phyloP scores from a whole-genome alignment of 2,888 invertebrate genomes.

The Trissolcus brochymenae region DNA sequence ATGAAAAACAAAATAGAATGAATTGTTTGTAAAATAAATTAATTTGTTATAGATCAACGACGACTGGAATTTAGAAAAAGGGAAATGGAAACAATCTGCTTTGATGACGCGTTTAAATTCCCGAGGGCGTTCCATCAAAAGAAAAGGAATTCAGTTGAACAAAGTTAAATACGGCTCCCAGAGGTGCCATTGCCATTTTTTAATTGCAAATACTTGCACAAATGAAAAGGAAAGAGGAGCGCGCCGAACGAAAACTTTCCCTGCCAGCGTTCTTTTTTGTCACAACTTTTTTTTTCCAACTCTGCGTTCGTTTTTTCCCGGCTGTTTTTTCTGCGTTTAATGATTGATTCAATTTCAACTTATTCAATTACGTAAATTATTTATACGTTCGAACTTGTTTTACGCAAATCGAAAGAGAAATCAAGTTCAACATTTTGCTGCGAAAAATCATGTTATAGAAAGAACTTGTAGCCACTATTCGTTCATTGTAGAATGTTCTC shows the following conservation, averaged over 20 bases:
- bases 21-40: neutral
- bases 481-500: too few relatives aligned
- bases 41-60: constrained; percentile 1
- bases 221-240: constrained; percentile 64
- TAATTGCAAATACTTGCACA: constrained; percentile 74
- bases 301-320: neutral
- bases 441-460: too few relatives aligned
- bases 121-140: constrained; percentile 73
- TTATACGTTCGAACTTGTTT: too few relatives aligned
- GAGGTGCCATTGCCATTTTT: constrained; percentile 72
- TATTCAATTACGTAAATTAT: too few relatives aligned
- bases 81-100: constrained; percentile 63
- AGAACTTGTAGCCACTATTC: too few relatives aligned
- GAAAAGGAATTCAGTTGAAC: constrained; percentile 74
- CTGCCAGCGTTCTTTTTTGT: neutral
- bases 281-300: constrained; percentile 24
- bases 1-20: neutral
- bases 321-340: too few relatives aligned
- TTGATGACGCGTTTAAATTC: constrained; percentile 64
- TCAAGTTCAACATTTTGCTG: too few relatives aligned
- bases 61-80: neutral
- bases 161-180: constrained; percentile 76
- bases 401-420: too few relatives aligned
- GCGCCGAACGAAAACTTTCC: constrained; percentile 58
- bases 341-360: too few relatives aligned